phyloP scores from a whole-genome alignment of 2,113 vertebrate species.

The Crotalus helleri region DNA sequence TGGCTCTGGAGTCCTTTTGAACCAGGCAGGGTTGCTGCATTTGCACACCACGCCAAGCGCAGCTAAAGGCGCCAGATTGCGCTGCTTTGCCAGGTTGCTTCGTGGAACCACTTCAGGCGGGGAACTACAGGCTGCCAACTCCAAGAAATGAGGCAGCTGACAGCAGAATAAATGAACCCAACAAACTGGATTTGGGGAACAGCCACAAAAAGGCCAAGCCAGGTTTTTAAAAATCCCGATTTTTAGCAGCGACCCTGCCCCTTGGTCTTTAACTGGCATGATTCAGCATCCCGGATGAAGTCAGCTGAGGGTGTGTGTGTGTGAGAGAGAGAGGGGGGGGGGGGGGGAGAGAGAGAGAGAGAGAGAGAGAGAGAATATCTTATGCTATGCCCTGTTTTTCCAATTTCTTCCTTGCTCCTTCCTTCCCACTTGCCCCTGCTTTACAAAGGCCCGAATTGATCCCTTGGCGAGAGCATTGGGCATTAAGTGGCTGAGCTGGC shows the following conservation, averaged over 20 bases:
- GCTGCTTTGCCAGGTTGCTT: neutral
- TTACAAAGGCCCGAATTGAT: neutral
- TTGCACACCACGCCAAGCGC: neutral
- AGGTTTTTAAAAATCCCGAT: neutral
- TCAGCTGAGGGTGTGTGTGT: neutral
- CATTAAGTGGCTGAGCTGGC: neutral
- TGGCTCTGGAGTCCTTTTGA: accelerated
- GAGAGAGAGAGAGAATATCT: neutral
- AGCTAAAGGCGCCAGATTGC: accelerated
- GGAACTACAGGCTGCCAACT: neutral
- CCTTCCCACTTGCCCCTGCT: neutral
- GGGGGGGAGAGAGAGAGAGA: neutral
- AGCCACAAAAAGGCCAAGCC: neutral
- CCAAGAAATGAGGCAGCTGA: neutral
- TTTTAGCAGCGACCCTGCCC: neutral
- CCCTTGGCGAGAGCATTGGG: neutral
- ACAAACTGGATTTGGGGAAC: neutral
- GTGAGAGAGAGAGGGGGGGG: accelerated
- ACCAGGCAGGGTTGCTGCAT: neutral
- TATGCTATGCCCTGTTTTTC: neutral
- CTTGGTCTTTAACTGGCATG: neutral
- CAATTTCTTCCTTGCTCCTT: neutral
- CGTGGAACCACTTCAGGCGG: neutral
- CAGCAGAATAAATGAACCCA: neutral
- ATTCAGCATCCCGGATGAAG: neutral